Base-by-base conservation (phyloP, 2,888 invertebrate genomes). In the Trissoscelio sp. region DNA sequence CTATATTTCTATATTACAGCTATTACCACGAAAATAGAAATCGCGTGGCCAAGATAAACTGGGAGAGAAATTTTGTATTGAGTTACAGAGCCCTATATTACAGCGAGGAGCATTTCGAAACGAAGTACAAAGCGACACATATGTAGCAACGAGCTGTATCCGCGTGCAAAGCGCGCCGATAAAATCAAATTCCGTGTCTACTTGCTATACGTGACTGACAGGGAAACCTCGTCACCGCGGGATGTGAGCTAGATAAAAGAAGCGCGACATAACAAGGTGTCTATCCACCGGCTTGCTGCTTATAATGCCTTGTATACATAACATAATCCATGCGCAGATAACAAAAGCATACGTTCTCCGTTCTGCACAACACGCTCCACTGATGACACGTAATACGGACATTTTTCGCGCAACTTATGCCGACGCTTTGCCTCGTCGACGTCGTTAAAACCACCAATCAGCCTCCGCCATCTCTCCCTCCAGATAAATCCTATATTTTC, bases 151-250 rank as follows among this genome's bases (percentile, higher is more conserved):
- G 51, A 74, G 70, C 58, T 67, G 79, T 66, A 73, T 60, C 79
- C 67, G 79, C 69, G 69, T 79, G 79, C 73, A 79, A 74, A 48
- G 37, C 67, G 46, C 53, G 31, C 46, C 83, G 89, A 89, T 89
- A 88, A 89, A 87, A 89, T 89, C 88, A 86, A 87, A 88, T 87
- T 84, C 86, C 86, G 84, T 85, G 86, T 86, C 83, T 79, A 57
- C 83, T 70, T 39, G 80, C 66, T 77, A 79, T 85, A 86, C 84
- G 86, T 88, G 88, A 88, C 86, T 86, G 88, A 88, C 88, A 87
- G 88, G 85, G 84, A 83, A 85, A 85, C 87, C 86, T 85, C 87
- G 85, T 88, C 88, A 86, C 86, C 85, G 86, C 86, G 85, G 83
- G 79, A 79, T 79, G 72, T 79, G 79, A 79, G 79, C 51, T 84